Percentiles rank a stretch among this genome's conserved stretches.
phyloP scores from a whole-genome alignment of 2,888 invertebrate genomes.

The Lasioglossum malachurum region DNA sequence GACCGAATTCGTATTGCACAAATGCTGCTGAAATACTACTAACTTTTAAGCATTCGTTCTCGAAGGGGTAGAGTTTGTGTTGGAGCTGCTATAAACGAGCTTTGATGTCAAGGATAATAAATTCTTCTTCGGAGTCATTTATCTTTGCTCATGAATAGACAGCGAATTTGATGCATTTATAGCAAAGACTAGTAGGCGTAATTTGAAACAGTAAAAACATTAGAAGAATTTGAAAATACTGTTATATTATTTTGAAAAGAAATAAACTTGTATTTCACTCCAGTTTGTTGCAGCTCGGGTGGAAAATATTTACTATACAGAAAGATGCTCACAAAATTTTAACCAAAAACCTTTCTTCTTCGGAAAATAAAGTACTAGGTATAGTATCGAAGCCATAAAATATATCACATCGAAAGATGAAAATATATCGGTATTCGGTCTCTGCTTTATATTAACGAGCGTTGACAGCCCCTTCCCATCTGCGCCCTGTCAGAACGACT shows the following conservation, averaged over 20 bases:
- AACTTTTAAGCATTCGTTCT: neutral
- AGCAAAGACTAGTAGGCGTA: neutral
- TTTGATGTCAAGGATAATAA: neutral
- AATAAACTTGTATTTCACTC: neutral
- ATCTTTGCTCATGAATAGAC: neutral
- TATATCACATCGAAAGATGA: too few species aligned
- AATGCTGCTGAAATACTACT: neutral
- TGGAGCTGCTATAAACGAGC: neutral
- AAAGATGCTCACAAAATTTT: neutral
- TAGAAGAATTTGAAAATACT: too few species aligned
- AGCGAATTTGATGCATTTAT: too few species aligned
- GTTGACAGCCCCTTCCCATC: neutral
- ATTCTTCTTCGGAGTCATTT: neutral
- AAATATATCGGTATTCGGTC: neutral
- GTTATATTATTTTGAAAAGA: neutral
- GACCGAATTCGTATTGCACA: neutral
- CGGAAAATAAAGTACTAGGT: neutral
- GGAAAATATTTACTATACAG: neutral
- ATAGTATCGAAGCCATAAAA: neutral
- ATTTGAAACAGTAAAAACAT: neutral
- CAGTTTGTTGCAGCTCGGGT: neutral
- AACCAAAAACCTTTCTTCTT: neutral
- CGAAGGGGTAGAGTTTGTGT: neutral
- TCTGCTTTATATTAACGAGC: conserved; percentile 15
- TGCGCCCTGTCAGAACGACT: neutral